These are phyloP conservation scores for Apostichopus parvimensis DNA, from an alignment of 35 echinoderm and acorn worm species.

Conservation along the genomic window DNA sequence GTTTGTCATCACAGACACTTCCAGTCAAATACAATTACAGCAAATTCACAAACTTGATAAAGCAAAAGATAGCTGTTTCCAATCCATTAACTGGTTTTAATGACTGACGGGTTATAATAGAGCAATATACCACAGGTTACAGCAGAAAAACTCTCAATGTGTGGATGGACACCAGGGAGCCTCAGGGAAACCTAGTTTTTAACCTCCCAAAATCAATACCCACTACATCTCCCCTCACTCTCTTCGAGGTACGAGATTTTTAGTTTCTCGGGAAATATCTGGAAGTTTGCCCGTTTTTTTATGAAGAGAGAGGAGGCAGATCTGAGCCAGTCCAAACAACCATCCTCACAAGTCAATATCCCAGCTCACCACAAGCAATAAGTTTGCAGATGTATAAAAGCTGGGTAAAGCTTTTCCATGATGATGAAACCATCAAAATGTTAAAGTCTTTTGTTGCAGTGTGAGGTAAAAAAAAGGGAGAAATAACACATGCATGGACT, in stretches of 20 bases:
- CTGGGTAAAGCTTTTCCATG: not conserved
- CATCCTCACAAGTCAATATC: constrained; percentile 29
- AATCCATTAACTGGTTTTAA: constrained; percentile 5
- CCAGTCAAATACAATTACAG: not conserved
- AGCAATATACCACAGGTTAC: constrained; percentile 14
- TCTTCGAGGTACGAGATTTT: not conserved
- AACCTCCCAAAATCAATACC: constrained; percentile 29
- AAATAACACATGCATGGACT: too few species aligned
- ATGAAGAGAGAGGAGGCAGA: not conserved
- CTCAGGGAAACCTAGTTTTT: constrained; percentile 41
- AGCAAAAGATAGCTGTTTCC: not conserved
- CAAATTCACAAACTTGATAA: not conserved
- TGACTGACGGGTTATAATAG: constrained; percentile 21
- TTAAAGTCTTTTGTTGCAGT: not conserved
- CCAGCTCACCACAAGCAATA: not conserved
- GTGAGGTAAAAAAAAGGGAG: not conserved
- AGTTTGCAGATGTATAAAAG: not conserved
- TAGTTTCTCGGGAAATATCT: not conserved
- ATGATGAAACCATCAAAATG: not conserved
- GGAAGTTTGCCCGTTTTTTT: not conserved
- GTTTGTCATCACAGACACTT: not conserved
- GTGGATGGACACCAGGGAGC: constrained; percentile 1
- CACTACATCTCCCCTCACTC: not conserved
- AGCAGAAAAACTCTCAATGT: not conserved
- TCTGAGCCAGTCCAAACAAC: constrained; percentile 1